Conservation (phyloP, 23 tunicate species). For the Trididemnum miniatum region DNA sequence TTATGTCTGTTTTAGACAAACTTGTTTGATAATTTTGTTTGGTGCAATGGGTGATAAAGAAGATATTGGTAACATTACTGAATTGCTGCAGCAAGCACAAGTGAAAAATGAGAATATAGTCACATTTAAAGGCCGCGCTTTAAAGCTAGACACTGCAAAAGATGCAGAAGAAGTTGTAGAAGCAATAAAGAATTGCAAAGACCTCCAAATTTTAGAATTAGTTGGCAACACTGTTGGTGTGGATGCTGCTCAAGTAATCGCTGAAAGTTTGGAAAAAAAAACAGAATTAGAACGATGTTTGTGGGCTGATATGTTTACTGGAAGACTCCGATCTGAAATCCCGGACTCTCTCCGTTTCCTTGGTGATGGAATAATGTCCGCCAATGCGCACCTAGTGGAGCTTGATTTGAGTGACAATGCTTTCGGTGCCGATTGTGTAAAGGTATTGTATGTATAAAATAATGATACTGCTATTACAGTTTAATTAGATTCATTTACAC, state of each 20-base stretch:
- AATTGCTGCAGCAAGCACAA: constrained; percentile 28
- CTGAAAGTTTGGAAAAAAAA: constrained; percentile 35
- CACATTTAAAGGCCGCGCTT: constrained; percentile 35
- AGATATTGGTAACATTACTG: neutral
- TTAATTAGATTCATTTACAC: too few relatives aligned
- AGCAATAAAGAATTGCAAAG: constrained; percentile 49
- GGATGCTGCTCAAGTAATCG: constrained; percentile 72
- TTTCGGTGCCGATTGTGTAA: constrained; percentile 80
- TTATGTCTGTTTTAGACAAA: too few relatives aligned
- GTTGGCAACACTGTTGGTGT: constrained; percentile 85
- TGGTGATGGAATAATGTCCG: constrained; percentile 64
- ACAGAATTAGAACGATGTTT: constrained; percentile 80
- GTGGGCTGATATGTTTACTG: constrained; percentile 92
- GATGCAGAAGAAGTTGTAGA: constrained; percentile 69
- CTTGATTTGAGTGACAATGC: constrained; percentile 89
- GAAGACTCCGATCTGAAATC: constrained; percentile 73
- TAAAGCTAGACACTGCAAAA: constrained; percentile 35
- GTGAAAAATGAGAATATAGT: constrained; percentile 40
- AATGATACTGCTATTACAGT: neutral
- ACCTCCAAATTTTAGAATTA: constrained; percentile 69
- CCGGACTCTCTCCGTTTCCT: constrained; percentile 62
- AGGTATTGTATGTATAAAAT: constrained; percentile 28
- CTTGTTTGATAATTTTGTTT: too few relatives aligned
- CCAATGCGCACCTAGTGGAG: constrained; percentile 72
- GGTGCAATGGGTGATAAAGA: neutral